phyloP scores from a whole-genome alignment of 2,113 vertebrate species.

The Phocoena phocoena region DNA sequence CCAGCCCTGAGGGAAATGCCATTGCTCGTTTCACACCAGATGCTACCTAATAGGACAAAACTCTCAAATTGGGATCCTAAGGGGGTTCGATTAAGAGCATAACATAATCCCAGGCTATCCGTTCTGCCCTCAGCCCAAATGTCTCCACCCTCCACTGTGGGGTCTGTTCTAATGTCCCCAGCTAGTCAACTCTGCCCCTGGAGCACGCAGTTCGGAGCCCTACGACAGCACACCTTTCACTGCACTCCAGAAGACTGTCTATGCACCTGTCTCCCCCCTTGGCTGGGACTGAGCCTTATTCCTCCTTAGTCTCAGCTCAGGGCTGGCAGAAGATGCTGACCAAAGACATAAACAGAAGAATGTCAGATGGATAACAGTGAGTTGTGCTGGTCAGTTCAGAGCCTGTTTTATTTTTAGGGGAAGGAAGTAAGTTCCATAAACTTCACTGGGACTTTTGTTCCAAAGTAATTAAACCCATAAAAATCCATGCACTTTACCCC shows the following conservation, averaged over 20 bases:
- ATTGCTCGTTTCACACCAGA: neutral
- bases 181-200: neutral
- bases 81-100: neutral
- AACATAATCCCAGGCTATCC: neutral
- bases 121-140: neutral
- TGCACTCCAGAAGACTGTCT: neutral
- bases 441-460: neutral
- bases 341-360: neutral
- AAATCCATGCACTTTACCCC: neutral
- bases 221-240: neutral
- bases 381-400: neutral
- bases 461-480: neutral
- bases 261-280: neutral
- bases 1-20: neutral
- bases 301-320: neutral
- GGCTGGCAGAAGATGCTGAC: neutral
- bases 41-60: neutral
- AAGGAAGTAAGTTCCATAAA: conserved; percentile 5
- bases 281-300: neutral
- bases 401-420: neutral
- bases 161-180: neutral
- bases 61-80: neutral
- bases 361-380: neutral
- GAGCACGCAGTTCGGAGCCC: neutral
- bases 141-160: neutral